Evolutionary conservation across 2,113 vertebrate species (phyloP).

Genomic region (Galbula dea): DNA sequence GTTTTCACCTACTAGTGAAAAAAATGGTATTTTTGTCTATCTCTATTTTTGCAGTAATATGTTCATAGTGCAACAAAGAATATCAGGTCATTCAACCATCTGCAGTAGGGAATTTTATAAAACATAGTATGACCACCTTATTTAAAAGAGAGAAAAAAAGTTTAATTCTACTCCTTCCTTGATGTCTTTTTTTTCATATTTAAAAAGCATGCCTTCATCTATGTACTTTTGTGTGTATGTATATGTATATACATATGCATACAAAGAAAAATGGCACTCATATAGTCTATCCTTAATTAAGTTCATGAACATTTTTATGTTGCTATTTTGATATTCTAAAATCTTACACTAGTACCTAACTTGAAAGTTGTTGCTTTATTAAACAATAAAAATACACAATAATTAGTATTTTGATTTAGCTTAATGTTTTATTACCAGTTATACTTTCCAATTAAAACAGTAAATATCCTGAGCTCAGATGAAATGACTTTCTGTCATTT

Average conservation of each 20-base stretch:
- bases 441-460: neutral
- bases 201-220: neutral
- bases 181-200: neutral
- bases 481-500: neutral
- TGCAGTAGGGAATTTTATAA: neutral
- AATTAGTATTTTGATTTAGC: neutral
- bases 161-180: neutral
- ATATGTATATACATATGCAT: accelerated
- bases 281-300: neutral
- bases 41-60: neutral
- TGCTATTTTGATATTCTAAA: neutral
- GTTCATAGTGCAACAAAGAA: neutral
- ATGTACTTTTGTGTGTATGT: neutral
- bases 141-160: neutral
- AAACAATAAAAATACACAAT: neutral
- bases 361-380: neutral
- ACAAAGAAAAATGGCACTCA: neutral
- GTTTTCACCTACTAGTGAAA: neutral
- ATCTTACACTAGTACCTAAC: neutral
- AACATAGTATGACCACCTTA: neutral
- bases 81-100: neutral
- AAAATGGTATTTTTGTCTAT: neutral
- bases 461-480: neutral
- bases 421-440: neutral
- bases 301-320: neutral